Percentiles rank a stretch among this genome's conserved stretches.
phyloP scores from a whole-genome alignment of 2,113 vertebrate species.

The Forbesichthys papilliferus region DNA sequence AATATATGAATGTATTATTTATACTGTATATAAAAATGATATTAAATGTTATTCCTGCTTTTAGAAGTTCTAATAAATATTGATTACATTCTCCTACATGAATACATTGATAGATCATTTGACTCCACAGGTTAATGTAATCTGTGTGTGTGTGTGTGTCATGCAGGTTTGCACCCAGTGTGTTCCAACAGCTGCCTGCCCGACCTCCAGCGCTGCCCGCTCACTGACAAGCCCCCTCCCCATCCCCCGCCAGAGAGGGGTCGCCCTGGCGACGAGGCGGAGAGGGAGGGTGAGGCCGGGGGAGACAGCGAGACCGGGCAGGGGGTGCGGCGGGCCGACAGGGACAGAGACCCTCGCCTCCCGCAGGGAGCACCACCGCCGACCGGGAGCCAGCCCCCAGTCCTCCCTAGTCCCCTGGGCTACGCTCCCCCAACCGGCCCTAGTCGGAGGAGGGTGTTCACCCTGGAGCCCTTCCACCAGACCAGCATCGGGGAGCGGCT shows the following conservation, averaged over 20 bases:
- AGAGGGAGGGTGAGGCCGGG: background rate
- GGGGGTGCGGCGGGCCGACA: background rate
- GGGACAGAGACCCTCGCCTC: conserved; percentile 4
- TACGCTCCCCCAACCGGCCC: background rate
- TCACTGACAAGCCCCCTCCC: conserved; percentile 6
- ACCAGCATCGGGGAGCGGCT: conserved; percentile 51
- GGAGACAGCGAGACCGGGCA: background rate
- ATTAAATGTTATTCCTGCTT: no score
- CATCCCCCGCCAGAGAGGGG: conserved; percentile 12
- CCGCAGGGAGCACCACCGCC: no score
- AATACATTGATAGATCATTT: background rate
- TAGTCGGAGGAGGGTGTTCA: conserved; percentile 36
- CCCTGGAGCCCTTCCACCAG: conserved; percentile 59
- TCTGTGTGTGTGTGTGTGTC: background rate
- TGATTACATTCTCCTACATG: background rate
- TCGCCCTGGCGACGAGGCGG: background rate
- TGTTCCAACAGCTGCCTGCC: conserved; percentile 37
- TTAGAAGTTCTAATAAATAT: no score
- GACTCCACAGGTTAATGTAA: background rate
- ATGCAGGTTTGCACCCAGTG: conserved; percentile 32
- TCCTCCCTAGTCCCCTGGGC: background rate
- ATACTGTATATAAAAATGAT: no score
- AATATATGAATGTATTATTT: no score
- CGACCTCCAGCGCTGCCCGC: conserved; percentile 37
- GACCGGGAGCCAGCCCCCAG: background rate